Percentiles rank a stretch among this genome's conserved stretches.
phyloP scores from a whole-genome alignment of 1,140 invertebrate species.

The Rhyzopertha dominica region DNA sequence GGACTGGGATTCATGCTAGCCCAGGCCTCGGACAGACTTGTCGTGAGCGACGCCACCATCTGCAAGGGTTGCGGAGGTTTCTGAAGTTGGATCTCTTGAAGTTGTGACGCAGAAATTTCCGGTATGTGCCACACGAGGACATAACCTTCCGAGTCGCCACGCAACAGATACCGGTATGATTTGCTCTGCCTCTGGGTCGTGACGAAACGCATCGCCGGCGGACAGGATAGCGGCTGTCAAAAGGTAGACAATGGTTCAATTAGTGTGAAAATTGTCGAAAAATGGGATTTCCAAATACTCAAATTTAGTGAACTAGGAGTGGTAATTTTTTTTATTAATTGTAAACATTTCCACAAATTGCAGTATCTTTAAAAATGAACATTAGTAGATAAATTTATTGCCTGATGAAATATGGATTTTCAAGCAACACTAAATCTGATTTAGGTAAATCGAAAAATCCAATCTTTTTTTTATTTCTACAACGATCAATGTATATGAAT shows the following conservation, averaged over 20 bases:
- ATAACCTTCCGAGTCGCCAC: conserved; percentile 86
- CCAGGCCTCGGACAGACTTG: conserved; percentile 81
- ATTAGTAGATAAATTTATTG: no score
- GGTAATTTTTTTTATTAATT: no score
- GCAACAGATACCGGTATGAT: conserved; percentile 65
- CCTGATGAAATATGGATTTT: no score
- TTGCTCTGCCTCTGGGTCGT: conserved; percentile 59
- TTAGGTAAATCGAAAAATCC: no score
- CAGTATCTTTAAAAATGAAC: no score
- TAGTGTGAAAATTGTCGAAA: no score
- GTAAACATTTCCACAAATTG: no score
- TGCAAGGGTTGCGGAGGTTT: conserved; percentile 40
- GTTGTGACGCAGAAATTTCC: conserved; percentile 65
- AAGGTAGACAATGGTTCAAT: conserved; percentile 14
- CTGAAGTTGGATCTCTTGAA: conserved; percentile 55
- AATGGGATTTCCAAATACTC: no score
- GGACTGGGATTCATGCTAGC: conserved; percentile 78
- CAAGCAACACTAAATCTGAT: no score
- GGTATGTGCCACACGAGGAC: conserved; percentile 85
- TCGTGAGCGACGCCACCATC: conserved; percentile 67
- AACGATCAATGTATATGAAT: no score
- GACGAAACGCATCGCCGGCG: conserved; percentile 78
- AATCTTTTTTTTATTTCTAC: no score
- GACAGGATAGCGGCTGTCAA: conserved; percentile 76
- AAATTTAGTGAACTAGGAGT: no score